phyloP scores from a whole-genome alignment of 2,113 vertebrate genomes.

The Camelus bactrianus region DNA sequence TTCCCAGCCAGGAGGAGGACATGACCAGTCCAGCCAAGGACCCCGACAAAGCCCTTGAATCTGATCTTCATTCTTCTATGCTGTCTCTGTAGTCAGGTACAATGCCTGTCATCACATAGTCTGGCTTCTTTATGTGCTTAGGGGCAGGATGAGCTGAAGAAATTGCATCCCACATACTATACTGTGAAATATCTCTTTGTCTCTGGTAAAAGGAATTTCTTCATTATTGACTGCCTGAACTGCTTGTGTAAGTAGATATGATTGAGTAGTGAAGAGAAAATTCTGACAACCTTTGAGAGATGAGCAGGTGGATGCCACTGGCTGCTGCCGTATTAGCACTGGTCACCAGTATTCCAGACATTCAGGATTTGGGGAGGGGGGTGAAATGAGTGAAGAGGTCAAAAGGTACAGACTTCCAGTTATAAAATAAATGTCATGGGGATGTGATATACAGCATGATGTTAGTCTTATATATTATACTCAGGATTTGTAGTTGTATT shows the following conservation, averaged over 20 bases:
- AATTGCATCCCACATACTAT: slow-evolving; percentile 86
- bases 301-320: slow-evolving; percentile 59
- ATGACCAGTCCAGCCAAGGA: slow-evolving; percentile 93
- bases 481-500: background rate
- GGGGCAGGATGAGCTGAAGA: slow-evolving; percentile 88
- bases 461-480: background rate
- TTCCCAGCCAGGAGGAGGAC: slow-evolving; percentile 92
- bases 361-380: no score
- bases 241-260: slow-evolving; percentile 82
- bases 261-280: slow-evolving; percentile 80
- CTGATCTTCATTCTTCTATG: slow-evolving; percentile 96
- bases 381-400: background rate
- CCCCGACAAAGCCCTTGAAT: slow-evolving; percentile 93
- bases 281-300: slow-evolving; percentile 76
- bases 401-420: background rate
- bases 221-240: slow-evolving; percentile 85
- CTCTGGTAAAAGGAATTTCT: slow-evolving; percentile 85
- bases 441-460: background rate
- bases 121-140: slow-evolving; percentile 94
- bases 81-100: slow-evolving; percentile 94
- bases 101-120: slow-evolving; percentile 96
- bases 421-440: background rate
- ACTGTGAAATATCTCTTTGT: slow-evolving; percentile 83
- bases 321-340: slow-evolving; percentile 83
- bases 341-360: background rate